Percentiles rank a stretch among this genome's conserved stretches.
phyloP scores from a whole-genome alignment of 2,113 vertebrate genomes.

The Lepisosteus oculatus region DNA sequence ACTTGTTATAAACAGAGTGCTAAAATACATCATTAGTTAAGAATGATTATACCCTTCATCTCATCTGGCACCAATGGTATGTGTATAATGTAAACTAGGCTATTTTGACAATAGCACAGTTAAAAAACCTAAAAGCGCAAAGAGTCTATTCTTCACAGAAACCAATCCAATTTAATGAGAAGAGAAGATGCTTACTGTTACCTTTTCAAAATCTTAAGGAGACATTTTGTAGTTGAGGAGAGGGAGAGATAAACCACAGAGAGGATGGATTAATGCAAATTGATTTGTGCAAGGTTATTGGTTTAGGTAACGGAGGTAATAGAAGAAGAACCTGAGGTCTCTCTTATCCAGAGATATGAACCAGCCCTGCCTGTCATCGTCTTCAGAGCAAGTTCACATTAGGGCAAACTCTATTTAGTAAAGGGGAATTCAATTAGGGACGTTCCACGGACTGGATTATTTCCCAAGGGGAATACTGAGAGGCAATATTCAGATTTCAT shows the following conservation, averaged over 20 bases:
- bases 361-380: constrained; percentile 72
- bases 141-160: not conserved
- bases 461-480: constrained; percentile 63
- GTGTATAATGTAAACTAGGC: no score
- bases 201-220: constrained; percentile 41
- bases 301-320: constrained; percentile 86
- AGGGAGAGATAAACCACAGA: constrained; percentile 52
- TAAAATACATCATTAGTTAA: no score
- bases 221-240: constrained; percentile 36
- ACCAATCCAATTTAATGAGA: constrained; percentile 7
- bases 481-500: constrained; percentile 78
- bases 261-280: constrained; percentile 65
- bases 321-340: constrained; percentile 72
- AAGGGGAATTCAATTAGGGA: constrained; percentile 90
- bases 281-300: constrained; percentile 76
- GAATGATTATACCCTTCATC: no score
- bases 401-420: constrained; percentile 86
- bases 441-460: constrained; percentile 73
- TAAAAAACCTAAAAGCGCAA: not conserved
- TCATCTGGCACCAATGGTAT: no score
- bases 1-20: no score
- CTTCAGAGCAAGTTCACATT: constrained; percentile 83
- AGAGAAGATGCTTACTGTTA: constrained; percentile 46
- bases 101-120: not conserved
- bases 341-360: constrained; percentile 72